Conservation (phyloP, 1,140 invertebrate species). For the Zaprionus kolodkinae region DNA sequence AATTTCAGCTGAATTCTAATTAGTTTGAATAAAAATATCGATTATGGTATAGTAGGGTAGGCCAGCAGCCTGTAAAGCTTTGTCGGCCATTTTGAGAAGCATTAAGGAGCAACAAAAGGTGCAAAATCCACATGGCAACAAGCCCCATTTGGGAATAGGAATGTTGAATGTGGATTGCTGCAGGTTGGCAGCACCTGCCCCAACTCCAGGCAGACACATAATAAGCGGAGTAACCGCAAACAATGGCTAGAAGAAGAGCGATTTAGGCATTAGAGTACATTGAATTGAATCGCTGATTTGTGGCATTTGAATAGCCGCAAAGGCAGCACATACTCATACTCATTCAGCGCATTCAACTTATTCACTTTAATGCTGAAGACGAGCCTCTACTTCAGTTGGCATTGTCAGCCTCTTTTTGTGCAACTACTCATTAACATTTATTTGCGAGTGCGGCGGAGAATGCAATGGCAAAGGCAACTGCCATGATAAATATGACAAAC, state of each 20-base stretch:
- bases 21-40: too few species aligned
- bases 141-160: slow-evolving; percentile 53
- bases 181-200: slow-evolving; percentile 41
- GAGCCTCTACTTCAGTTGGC: slow-evolving; percentile 35
- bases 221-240: background rate
- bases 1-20: too few species aligned
- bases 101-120: slow-evolving; percentile 81
- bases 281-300: slow-evolving; percentile 69
- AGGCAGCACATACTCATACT: slow-evolving; percentile 17
- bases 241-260: slow-evolving; percentile 55
- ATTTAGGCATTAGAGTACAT: slow-evolving; percentile 78
- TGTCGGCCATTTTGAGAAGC: slow-evolving; percentile 65
- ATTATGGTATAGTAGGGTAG: too few species aligned
- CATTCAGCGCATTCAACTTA: slow-evolving; percentile 41
- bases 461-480: slow-evolving; percentile 70
- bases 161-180: slow-evolving; percentile 54
- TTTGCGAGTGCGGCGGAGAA: slow-evolving; percentile 76
- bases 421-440: slow-evolving; percentile 82
- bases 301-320: slow-evolving; percentile 52
- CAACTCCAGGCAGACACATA: slow-evolving; percentile 5
- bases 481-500: slow-evolving; percentile 81
- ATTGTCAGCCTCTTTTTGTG: slow-evolving; percentile 76
- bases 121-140: slow-evolving; percentile 78
- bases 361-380: slow-evolving; percentile 43
- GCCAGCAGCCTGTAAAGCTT: background rate